Conservation (phyloP, 2,113 vertebrate genomes). For the Cervus canadensis region DNA sequence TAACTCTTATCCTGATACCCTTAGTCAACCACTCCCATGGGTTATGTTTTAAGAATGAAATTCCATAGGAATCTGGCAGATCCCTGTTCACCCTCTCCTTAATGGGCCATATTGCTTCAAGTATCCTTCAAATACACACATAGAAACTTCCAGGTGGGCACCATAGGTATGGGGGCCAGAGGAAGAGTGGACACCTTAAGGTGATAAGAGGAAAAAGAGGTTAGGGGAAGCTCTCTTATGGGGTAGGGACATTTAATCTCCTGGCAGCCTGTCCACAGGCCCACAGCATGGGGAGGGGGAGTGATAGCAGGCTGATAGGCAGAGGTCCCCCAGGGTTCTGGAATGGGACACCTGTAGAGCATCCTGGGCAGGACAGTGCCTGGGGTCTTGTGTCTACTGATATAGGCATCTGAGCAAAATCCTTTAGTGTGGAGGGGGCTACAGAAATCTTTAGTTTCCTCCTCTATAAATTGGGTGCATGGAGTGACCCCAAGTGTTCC, state of each 20-base stretch:
- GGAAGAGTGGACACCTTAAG: not conserved
- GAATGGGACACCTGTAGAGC: not conserved
- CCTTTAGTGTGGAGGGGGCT: not conserved
- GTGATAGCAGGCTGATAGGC: not conserved
- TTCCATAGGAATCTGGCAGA: not conserved
- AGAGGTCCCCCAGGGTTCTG: not conserved
- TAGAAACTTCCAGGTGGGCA: not conserved
- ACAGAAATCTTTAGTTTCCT: not conserved
- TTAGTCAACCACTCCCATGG: not conserved
- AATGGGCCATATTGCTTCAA: not conserved
- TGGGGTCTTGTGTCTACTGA: not conserved
- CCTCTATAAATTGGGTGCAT: not conserved
- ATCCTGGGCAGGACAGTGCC: not conserved
- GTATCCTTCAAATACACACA: not conserved
- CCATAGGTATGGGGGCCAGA: not conserved
- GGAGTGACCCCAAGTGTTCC: not conserved
- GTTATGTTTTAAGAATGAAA: not conserved
- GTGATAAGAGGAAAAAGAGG: not conserved
- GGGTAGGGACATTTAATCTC: not conserved
- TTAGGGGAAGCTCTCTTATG: not conserved
- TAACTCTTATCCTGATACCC: not conserved
- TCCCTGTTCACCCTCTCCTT: not conserved
- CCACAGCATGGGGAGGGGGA: not conserved
- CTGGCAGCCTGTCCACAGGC: not conserved
- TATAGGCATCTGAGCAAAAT: not conserved